Conservation (phyloP, 2,888 invertebrate genomes). For the Latrodectus elegans region DNA sequence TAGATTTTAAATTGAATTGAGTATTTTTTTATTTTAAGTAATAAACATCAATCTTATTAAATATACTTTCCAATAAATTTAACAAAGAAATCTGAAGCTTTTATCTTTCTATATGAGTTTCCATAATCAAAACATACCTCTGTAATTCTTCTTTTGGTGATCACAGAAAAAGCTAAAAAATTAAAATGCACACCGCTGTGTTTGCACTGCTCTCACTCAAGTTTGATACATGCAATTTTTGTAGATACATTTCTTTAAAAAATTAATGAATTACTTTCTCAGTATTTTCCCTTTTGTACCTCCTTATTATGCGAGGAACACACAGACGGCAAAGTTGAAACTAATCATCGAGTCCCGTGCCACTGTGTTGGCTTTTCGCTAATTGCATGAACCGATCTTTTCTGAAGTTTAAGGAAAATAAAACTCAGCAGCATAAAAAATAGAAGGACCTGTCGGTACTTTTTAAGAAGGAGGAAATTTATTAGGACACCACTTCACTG, state of each 20-base stretch:
- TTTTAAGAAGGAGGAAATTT: slow-evolving; percentile 21
- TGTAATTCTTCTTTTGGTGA: too few relatives aligned
- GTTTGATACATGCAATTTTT: slow-evolving; percentile 39
- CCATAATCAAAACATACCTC: too few relatives aligned
- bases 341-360: slow-evolving; percentile 23
- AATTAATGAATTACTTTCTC: slow-evolving; percentile 58
- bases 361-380: slow-evolving; percentile 47
- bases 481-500: slow-evolving; percentile 19
- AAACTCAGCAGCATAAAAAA: slow-evolving; percentile 20
- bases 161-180: background rate
- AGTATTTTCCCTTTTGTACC: slow-evolving; percentile 13
- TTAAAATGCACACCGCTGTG: slow-evolving; percentile 18
- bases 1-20: too few relatives aligned
- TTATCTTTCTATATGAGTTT: too few relatives aligned
- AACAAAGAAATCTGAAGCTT: too few relatives aligned
- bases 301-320: slow-evolving; percentile 18
- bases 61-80: too few relatives aligned
- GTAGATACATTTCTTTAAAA: background rate
- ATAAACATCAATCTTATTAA: too few relatives aligned
- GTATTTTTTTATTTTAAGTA: too few relatives aligned
- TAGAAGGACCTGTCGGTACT: background rate
- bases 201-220: slow-evolving; percentile 51
- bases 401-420: slow-evolving; percentile 27
- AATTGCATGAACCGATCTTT: slow-evolving; percentile 40
- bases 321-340: slow-evolving; percentile 52